Evolutionary conservation across 2,113 vertebrate species (phyloP).

Genomic region (Megaleporinus macrocephalus): DNA sequence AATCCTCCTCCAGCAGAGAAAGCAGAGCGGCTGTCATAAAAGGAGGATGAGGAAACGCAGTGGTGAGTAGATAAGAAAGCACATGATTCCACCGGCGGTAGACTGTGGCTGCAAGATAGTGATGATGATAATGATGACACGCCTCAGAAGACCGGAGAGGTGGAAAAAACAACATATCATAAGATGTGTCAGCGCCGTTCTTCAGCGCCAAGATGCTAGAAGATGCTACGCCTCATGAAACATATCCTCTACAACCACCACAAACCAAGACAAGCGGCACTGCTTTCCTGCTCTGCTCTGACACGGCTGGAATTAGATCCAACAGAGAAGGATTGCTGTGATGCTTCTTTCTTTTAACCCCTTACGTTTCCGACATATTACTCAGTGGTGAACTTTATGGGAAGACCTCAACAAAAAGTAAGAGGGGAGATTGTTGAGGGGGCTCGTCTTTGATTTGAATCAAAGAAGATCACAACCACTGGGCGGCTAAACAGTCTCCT

Average conservation of each 20-base stretch:
- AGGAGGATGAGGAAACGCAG: not conserved
- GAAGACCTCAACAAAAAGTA: too few relatives aligned
- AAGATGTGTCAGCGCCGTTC: not conserved
- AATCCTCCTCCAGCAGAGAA: not conserved
- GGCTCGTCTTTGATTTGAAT: too few relatives aligned
- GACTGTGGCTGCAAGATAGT: not conserved
- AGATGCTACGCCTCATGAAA: not conserved
- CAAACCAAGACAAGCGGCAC: not conserved
- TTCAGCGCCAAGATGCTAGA: not conserved
- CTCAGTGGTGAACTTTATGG: too few relatives aligned
- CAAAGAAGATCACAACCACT: too few relatives aligned
- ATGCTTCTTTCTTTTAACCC: not conserved
- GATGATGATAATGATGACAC: slow-evolving; percentile 40
- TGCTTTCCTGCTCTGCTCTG: not conserved
- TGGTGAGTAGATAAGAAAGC: slow-evolving; percentile 19
- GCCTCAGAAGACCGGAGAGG: slow-evolving; percentile 22
- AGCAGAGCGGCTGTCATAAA: not conserved
- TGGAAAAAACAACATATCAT: slow-evolving; percentile 4
- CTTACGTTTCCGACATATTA: too few relatives aligned
- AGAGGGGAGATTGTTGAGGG: too few relatives aligned
- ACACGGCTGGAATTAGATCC: not conserved
- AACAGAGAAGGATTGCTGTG: not conserved
- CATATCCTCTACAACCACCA: slow-evolving; percentile 2
- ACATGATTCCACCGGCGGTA: slow-evolving; percentile 23
- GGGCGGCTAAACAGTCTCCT: too few relatives aligned